Evolutionary conservation across 2,888 invertebrate genomes (phyloP).

Genomic region (Chrysolina haemoptera): DNA sequence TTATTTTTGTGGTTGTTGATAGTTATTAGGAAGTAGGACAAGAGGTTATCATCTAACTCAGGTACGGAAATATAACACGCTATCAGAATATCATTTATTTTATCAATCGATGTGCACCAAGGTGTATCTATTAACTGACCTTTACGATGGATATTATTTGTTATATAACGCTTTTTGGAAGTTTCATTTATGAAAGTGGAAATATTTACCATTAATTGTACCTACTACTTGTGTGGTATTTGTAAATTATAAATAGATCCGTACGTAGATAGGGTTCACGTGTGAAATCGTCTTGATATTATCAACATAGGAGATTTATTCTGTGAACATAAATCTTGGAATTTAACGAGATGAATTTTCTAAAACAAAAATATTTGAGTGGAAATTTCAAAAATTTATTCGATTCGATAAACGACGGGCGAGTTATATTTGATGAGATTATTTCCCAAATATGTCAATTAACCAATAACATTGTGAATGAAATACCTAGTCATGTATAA

Average conservation of each 20-base stretch:
- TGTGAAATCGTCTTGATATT: too few species aligned
- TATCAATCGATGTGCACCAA: slow-evolving; percentile 21
- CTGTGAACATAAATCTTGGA: too few species aligned
- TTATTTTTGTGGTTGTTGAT: slow-evolving; percentile 17
- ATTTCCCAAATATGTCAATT: too few species aligned
- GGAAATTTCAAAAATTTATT: too few species aligned
- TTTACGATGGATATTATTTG: not conserved
- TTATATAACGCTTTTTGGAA: slow-evolving; percentile 24
- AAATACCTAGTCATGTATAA: too few species aligned
- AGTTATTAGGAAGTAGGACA: slow-evolving; percentile 21
- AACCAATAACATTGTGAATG: too few species aligned
- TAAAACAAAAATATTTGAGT: too few species aligned
- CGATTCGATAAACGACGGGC: too few species aligned
- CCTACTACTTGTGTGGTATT: slow-evolving; percentile 30
- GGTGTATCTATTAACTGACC: slow-evolving; percentile 3
- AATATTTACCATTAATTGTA: too few species aligned
- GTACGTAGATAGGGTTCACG: not conserved
- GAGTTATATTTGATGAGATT: too few species aligned
- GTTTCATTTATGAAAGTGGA: slow-evolving; percentile 2
- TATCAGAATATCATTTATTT: slow-evolving; percentile 29
- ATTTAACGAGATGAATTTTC: too few species aligned
- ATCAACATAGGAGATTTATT: not conserved
- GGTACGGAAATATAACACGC: slow-evolving; percentile 35
- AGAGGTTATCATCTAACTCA: slow-evolving; percentile 33
- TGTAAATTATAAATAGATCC: slow-evolving; percentile 36